Evolutionary conservation across 2,888 invertebrate genomes (phyloP).

Genomic region (Ochropacha duplaris): DNA sequence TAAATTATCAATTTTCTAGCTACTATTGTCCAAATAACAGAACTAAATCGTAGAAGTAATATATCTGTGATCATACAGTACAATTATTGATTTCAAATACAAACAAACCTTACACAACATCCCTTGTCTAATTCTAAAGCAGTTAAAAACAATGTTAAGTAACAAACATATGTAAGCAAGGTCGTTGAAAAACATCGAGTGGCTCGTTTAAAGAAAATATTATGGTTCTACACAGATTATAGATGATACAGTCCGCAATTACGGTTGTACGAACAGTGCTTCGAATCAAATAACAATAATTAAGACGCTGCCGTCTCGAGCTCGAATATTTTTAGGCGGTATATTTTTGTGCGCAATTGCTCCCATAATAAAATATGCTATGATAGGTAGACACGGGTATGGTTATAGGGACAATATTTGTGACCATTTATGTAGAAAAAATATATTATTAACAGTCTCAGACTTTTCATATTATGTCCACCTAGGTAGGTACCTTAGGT

Average conservation of each 20-base stretch:
- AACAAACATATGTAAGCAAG: constrained; percentile 45
- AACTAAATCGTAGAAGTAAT: no score
- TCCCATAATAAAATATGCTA: background rate
- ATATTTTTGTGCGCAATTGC: constrained; percentile 40
- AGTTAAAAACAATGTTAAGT: constrained; percentile 42
- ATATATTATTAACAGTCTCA: no score
- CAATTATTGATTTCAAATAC: constrained; percentile 10
- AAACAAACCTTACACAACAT: constrained; percentile 44
- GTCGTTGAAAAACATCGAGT: constrained; percentile 49
- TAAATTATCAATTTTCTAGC: no score
- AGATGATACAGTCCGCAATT: constrained; percentile 62
- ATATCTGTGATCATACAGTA: no score
- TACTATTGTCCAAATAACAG: no score
- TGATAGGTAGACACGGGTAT: background rate
- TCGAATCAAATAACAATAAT: constrained; percentile 67
- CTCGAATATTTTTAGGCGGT: constrained; percentile 33
- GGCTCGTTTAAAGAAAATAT: constrained; percentile 65
- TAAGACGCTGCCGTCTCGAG: constrained; percentile 44
- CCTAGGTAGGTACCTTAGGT: no score
- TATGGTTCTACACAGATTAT: constrained; percentile 53
- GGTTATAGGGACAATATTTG: background rate
- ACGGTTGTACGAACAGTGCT: constrained; percentile 48
- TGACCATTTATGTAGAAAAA: no score
- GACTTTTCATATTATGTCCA: no score
- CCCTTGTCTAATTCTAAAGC: constrained; percentile 30